Evolutionary conservation across 1,140 invertebrate species (phyloP).

Genomic region (Euura lappo): DNA sequence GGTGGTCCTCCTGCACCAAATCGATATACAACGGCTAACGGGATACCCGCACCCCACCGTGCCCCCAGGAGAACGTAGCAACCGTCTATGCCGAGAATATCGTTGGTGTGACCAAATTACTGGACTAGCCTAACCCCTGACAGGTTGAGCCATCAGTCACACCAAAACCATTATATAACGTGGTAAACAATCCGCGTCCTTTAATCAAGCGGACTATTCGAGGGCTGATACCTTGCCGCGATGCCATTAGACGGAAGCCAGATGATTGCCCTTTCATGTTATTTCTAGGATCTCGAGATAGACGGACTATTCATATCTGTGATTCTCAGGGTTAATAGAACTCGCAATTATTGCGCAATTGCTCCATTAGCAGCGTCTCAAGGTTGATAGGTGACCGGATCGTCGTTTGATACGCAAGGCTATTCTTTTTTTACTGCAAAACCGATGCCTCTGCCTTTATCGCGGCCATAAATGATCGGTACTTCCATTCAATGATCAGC

Average conservation of each 20-base stretch:
- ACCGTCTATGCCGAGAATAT: background rate
- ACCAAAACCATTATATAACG: too few relatives aligned
- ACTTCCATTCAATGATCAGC: background rate
- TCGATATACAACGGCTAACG: background rate
- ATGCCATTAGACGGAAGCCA: too few relatives aligned
- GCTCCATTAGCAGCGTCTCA: background rate
- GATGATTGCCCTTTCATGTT: too few relatives aligned
- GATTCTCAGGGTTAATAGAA: background rate
- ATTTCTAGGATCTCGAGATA: too few relatives aligned
- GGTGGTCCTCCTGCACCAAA: conserved; percentile 6
- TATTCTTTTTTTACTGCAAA: too few relatives aligned
- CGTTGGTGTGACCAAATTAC: background rate
- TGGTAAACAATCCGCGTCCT: too few relatives aligned
- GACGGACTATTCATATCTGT: too few relatives aligned
- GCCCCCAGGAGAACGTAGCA: background rate
- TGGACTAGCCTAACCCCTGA: background rate
- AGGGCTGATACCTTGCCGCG: too few relatives aligned
- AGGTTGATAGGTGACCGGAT: background rate
- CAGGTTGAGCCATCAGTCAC: background rate
- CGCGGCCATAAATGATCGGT: background rate
- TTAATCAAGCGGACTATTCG: too few relatives aligned
- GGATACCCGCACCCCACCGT: background rate
- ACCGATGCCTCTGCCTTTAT: background rate
- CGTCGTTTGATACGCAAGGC: background rate
- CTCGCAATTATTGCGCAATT: background rate